These are phyloP conservation scores for Drosophila nigromelanica DNA, from an alignment of 1,140 invertebrate species.

Conservation along the genomic window DNA sequence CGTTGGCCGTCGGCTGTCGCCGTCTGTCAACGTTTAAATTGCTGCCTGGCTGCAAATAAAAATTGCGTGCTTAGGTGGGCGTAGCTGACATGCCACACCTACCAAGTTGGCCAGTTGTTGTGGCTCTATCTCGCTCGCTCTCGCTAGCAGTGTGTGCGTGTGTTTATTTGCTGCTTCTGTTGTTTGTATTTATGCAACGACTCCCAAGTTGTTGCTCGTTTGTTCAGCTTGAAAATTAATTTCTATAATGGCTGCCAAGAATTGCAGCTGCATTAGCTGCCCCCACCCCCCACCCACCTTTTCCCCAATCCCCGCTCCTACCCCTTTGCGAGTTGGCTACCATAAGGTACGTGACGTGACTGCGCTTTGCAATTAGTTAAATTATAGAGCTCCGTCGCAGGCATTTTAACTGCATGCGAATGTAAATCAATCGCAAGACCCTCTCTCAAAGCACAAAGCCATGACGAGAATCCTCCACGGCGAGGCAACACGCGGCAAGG, in stretches of 20 bases:
- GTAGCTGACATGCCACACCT: constrained; percentile 80
- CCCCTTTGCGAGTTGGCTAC: constrained; percentile 1
- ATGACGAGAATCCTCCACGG: constrained; percentile 5
- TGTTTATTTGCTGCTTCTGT: constrained; percentile 35
- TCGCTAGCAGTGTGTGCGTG: constrained; percentile 5
- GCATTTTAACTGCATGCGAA: constrained; percentile 74
- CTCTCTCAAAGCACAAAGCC: constrained; percentile 18
- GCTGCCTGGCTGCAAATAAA: constrained; percentile 66
- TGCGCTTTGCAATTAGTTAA: constrained; percentile 80
- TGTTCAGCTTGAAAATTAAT: constrained; percentile 83
- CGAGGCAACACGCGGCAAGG: no score
- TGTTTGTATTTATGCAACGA: constrained; percentile 76
- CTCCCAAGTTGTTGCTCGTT: constrained; percentile 82
- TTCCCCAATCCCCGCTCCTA: not conserved
- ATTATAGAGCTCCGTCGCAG: constrained; percentile 57
- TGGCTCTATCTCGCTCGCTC: constrained; percentile 8
- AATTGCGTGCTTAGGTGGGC: constrained; percentile 79
- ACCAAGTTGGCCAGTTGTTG: constrained; percentile 52
- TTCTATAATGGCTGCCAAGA: constrained; percentile 82
- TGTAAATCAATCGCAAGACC: constrained; percentile 54
- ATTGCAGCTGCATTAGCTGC: constrained; percentile 70
- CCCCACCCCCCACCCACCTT: not conserved
- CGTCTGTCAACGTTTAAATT: constrained; percentile 80
- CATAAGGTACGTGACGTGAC: constrained; percentile 67
- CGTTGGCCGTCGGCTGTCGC: constrained; percentile 38